phyloP scores from a whole-genome alignment of 64 coral and sea anemone species.

The Dendronephthya gigantea region DNA sequence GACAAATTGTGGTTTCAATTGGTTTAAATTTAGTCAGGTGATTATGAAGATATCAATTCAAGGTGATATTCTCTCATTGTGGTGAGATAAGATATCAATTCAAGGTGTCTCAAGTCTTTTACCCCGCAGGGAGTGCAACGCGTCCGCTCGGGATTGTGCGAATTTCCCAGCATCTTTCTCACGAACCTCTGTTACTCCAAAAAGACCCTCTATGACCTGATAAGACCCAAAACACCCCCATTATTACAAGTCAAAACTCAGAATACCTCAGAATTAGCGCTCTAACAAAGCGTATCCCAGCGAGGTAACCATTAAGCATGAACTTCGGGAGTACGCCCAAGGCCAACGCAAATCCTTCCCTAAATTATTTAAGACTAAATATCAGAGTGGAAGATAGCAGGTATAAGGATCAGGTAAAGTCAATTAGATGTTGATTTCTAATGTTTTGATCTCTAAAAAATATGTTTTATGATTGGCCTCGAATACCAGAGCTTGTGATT shows the following conservation, averaged over 20 bases:
- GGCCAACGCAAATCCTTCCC: conserved; percentile 67
- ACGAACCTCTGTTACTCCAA: conserved; percentile 35
- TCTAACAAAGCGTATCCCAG: conserved; percentile 39
- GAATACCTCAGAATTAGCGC: neutral
- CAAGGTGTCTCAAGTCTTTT: conserved; percentile 17
- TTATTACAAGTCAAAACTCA: neutral
- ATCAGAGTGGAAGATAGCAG: neutral
- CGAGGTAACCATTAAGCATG: conserved; percentile 48
- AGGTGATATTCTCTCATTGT: too few relatives aligned
- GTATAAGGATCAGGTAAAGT: too few relatives aligned
- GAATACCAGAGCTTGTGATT: too few relatives aligned
- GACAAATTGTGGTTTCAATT: too few relatives aligned
- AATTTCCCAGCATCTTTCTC: conserved; percentile 63
- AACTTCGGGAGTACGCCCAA: conserved; percentile 72
- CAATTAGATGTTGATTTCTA: too few relatives aligned
- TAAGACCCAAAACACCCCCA: neutral
- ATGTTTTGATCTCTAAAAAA: too few relatives aligned
- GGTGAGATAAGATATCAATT: too few relatives aligned
- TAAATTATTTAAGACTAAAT: conserved; percentile 10
- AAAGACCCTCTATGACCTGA: conserved; percentile 62
- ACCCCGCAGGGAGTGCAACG: conserved; percentile 55
- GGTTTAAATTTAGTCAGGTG: too few relatives aligned
- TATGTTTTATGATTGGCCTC: too few relatives aligned
- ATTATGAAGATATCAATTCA: too few relatives aligned
- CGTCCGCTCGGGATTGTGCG: conserved; percentile 77